Base-by-base conservation (phyloP, 2,113 vertebrate genomes). In the Lates calcarifer region DNA sequence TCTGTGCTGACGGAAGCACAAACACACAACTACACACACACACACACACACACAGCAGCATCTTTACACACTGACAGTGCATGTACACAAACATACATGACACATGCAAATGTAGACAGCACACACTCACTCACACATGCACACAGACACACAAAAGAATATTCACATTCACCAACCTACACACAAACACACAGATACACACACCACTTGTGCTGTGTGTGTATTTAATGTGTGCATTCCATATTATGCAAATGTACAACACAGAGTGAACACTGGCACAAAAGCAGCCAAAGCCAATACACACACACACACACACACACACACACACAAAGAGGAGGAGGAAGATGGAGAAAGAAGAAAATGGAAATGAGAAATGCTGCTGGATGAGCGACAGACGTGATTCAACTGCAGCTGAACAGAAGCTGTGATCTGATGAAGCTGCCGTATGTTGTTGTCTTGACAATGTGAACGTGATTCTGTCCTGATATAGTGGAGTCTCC, bases 191-290 rank as follows among this genome's bases (percentile, higher is more conserved):
- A 45, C 43, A 20, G 8, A 37, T 10, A 37, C 37, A 37, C 37
- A 37, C 1, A 8, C 37, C 37, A 43, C 12, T 14, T 10, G 2
- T 22, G 10, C 47, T 49, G 10, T n/a, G 18, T 22, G 47, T 49
- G 47, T 49, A 49, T 22, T 49, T 49, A 47, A 47, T 47, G 17
- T 49, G 17, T 49, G 45, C 61, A 31, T 45, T 78, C 49, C 45
- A 58, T n/a, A 78, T 78, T 83, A 83, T 83, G 62, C 74, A 78
- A 73, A 78, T 73, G 57, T 49, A 14, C 35, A 67, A 56, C 64
- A n/a, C n/a, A 13, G 31, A 41, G 56, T 67, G 62, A 78, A 62
- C 56, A 24, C 24, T 24, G 24, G 35, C 26, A 63, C 58, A 64
- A 33, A 82, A 31, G 9, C 26, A 9, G 14, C 22, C 58, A 28